phyloP scores from a whole-genome alignment of 2,113 vertebrate species.

The Artemisiospiza belli region DNA sequence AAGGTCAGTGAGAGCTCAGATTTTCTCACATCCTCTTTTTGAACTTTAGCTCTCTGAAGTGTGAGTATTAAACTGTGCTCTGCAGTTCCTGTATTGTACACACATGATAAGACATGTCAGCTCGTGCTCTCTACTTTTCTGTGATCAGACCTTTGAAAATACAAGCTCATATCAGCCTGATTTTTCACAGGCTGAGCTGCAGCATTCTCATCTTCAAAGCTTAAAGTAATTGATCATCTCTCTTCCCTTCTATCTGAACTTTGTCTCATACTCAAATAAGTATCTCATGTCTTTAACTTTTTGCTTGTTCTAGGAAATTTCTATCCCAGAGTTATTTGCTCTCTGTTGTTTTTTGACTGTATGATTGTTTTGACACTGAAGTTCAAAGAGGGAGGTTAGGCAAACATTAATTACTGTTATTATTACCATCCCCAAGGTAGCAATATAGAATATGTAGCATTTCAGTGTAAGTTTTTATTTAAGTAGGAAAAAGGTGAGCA shows the following conservation, averaged over 20 bases:
- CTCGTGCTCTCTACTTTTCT: neutral
- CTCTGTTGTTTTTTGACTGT: neutral
- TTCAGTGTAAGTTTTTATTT: neutral
- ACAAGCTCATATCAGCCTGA: neutral
- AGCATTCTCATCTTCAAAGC: neutral
- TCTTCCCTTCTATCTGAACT: neutral
- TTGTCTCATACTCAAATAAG: neutral
- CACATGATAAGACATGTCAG: neutral
- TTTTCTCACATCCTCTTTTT: neutral
- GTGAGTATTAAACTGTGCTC: neutral
- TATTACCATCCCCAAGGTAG: neutral
- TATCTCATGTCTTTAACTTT: neutral
- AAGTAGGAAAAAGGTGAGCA: neutral
- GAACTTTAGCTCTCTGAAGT: neutral
- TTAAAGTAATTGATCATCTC: neutral
- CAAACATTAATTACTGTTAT: neutral
- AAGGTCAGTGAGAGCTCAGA: neutral
- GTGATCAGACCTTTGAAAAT: neutral
- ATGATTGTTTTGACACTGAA: neutral
- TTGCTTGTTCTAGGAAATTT: neutral
- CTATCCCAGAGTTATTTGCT: neutral
- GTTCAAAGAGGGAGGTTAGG: neutral
- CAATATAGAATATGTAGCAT: neutral
- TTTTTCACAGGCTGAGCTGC: neutral
- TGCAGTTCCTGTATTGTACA: fast-evolving